Evolutionary conservation across 2,113 vertebrate genomes (phyloP).

Genomic region (Nothocercus nigrocapillus): DNA sequence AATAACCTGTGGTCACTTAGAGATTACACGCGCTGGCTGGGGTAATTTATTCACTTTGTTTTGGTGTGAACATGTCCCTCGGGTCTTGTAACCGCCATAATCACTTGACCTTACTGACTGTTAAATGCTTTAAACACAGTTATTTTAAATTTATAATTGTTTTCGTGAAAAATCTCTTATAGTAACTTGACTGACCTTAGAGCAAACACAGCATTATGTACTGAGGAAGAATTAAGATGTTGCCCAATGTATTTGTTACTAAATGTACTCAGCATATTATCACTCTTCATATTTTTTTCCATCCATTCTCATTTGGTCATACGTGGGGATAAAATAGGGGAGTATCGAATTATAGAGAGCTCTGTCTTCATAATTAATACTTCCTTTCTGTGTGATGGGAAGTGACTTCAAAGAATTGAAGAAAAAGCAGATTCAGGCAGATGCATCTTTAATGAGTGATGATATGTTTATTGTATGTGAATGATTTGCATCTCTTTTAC

Average conservation of each 20-base stretch:
- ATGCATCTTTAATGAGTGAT: not conserved
- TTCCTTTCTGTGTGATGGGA: not conserved
- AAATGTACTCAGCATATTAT: not conserved
- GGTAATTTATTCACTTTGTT: conserved; percentile 88
- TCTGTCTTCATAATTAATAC: not conserved
- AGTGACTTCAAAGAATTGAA: not conserved
- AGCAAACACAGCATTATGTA: conserved; percentile 66
- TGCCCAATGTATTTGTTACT: conserved; percentile 45
- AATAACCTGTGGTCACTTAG: conserved; percentile 86
- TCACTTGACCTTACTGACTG: conserved; percentile 85
- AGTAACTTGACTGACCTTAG: conserved; percentile 78
- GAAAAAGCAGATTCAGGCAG: not conserved
- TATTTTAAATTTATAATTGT: conserved; percentile 88
- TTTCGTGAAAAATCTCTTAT: conserved; percentile 84
- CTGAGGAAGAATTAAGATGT: conserved; percentile 61
- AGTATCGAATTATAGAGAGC: conserved; percentile 53
- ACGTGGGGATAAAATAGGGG: conserved; percentile 38
- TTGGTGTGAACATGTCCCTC: conserved; percentile 83
- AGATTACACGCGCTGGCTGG: conserved; percentile 77
- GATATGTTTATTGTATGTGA: not conserved
- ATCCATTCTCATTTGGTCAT: conserved; percentile 26
- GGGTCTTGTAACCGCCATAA: conserved; percentile 85
- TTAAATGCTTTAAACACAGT: conserved; percentile 87
- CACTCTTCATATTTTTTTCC: conserved; percentile 16
- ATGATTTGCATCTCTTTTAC: not conserved